Conservation (phyloP, 1,140 invertebrate species). For the Papilio xuthus region DNA sequence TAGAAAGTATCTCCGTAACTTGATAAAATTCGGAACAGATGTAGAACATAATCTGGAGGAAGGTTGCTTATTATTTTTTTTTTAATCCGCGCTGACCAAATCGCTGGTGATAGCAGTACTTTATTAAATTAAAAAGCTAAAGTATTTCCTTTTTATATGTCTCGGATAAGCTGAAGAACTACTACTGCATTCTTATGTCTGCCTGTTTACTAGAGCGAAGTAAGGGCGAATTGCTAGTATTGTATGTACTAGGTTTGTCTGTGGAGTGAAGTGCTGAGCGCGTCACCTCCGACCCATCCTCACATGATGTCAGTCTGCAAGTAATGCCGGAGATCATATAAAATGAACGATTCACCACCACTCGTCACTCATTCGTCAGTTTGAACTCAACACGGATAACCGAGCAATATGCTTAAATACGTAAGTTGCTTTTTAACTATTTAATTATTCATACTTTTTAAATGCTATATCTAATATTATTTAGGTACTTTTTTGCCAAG, state of each 20-base stretch:
- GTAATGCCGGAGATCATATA: conserved; percentile 72
- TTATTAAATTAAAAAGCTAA: background rate
- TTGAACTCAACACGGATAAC: conserved; percentile 75
- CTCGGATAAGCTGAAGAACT: background rate
- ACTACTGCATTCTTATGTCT: background rate
- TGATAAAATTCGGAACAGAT: too few species aligned
- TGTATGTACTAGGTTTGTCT: conserved; percentile 3
- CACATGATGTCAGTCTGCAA: conserved; percentile 74
- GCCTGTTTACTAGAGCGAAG: background rate
- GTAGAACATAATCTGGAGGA: too few species aligned
- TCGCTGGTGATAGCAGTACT: too few species aligned
- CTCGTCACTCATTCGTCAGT: conserved; percentile 77
- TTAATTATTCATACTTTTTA: conserved; percentile 38
- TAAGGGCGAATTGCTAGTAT: background rate
- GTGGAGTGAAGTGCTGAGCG: conserved; percentile 19
- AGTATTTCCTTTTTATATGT: background rate
- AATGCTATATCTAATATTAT: background rate
- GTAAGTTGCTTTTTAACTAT: conserved; percentile 62
- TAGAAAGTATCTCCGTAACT: too few species aligned
- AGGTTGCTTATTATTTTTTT: too few species aligned
- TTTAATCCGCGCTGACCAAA: too few species aligned
- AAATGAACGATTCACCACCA: conserved; percentile 69
- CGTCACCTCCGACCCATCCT: conserved; percentile 52
- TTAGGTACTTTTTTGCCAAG: background rate
- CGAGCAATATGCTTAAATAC: conserved; percentile 77